Evolutionary conservation across 2,113 vertebrate species (phyloP).

Genomic region (Mustelus asterias): DNA sequence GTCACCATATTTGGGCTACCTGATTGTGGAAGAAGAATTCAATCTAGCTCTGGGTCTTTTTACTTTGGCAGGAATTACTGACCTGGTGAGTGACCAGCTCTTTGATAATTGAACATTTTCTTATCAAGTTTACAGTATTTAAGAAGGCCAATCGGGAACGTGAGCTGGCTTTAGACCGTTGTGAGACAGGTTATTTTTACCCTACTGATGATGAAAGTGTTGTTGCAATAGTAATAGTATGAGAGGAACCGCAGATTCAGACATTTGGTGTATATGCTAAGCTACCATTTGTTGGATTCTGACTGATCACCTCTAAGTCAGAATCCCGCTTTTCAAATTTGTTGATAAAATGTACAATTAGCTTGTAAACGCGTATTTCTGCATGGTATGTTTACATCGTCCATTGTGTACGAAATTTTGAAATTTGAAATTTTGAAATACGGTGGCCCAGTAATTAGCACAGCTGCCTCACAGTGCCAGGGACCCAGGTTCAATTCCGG

Average conservation of each 20-base stretch:
- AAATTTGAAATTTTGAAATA: not conserved
- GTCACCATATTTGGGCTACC: constrained; percentile 80
- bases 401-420: not conserved
- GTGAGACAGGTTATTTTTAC: too few species aligned
- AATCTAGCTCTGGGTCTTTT: constrained; percentile 81
- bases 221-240: too few species aligned
- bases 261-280: too few species aligned
- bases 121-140: not conserved
- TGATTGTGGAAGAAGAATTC: constrained; percentile 86
- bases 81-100: constrained; percentile 67
- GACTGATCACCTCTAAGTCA: too few species aligned
- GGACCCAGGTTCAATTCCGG: too few species aligned
- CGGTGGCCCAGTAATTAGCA: too few species aligned
- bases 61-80: constrained; percentile 81
- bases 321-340: not conserved
- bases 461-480: too few species aligned
- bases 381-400: not conserved
- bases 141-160: not conserved
- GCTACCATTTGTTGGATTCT: too few species aligned
- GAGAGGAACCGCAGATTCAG: too few species aligned
- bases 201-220: too few species aligned
- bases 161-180: too few species aligned
- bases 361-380: not conserved
- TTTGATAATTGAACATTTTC: not conserved
- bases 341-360: not conserved